phyloP scores from a whole-genome alignment of 2,888 invertebrate species.

The Gasteruption jaculator region DNA sequence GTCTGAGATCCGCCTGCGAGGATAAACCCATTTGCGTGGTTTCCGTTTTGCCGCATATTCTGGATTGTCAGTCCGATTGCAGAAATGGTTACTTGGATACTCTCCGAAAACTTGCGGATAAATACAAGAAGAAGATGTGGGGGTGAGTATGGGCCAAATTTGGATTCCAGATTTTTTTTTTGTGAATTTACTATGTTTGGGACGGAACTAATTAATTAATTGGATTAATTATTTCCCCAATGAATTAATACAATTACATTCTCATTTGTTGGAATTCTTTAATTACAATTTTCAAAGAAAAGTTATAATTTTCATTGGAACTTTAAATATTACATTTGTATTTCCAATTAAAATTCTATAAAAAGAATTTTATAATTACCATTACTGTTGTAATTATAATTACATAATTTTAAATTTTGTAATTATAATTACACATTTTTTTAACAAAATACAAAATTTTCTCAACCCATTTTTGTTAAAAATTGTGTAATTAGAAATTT shows the following conservation, averaged over 20 bases:
- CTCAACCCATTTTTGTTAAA: not conserved
- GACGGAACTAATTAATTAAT: no score
- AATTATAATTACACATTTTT: not conserved
- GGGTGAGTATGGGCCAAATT: constrained; percentile 69
- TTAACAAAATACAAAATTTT: not conserved
- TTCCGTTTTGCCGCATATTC: constrained; percentile 88
- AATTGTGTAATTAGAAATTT: constrained; percentile 2
- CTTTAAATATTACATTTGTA: no score
- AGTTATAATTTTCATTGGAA: no score
- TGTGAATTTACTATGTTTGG: not conserved
- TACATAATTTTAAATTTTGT: constrained; percentile 3
- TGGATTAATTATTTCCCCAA: no score
- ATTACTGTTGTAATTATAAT: no score
- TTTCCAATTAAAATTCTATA: no score
- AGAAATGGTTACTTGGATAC: constrained; percentile 79
- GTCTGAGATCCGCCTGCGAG: constrained; percentile 73
- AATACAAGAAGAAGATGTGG: constrained; percentile 93
- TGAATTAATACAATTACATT: no score
- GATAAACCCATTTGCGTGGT: constrained; percentile 88
- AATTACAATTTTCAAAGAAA: no score
- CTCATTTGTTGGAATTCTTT: no score
- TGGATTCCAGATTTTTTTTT: no score
- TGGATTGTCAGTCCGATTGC: constrained; percentile 92
- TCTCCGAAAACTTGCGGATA: constrained; percentile 74
- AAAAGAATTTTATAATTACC: no score